Evolutionary conservation across 2,888 invertebrate genomes (phyloP), one percentile per base, ranked within the genome.

Genomic region (Spilosoma lubricipeda): DNA sequence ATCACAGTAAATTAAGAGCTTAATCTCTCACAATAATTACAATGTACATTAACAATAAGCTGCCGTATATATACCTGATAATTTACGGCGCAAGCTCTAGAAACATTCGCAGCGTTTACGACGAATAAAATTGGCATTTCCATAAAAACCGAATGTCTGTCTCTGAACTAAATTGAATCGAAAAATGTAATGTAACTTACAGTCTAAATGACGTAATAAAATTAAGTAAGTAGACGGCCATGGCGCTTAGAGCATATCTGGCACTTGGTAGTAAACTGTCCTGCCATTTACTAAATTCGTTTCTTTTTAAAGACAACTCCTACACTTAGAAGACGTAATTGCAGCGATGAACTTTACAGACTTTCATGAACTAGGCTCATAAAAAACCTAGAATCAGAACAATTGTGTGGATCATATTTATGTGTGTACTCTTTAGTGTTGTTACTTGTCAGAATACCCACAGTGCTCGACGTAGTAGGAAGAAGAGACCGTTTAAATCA

Each of bases 181-280:
- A 80, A 78, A 79, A 81, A 67, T 67, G 71, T 75, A 72, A 72
- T 76, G 68, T 76, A 5, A 65, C 33, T 73, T 67, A 67, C 67
- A 74, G 73, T 76, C 69, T 75, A 76, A 64, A 67, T 75, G 59
- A 45, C 66, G 75, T 71, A 77, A 75, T 77, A 80, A 78, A 72
- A 66, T 36, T 66, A 72, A 74, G 68, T 70, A 68, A 74, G 68
- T 70, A 68, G 72, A 63, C 71, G 71, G 67, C 73, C 59, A 67
- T 70, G 70, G 45, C 70, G 18, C 18, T 30, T 18, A 63, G 30
- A 27, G 63, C 18, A 63, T 30, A 63, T 63, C 63, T 63, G 30
- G 30, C 63, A 63, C 30, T 1, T 18, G 30, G 63, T 18, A 30
- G 27, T 63, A 27, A 63, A 30, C 27, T 63, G 63, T 30, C 27